phyloP scores from a whole-genome alignment of 2,888 invertebrate species.

The Cenopis cana region DNA sequence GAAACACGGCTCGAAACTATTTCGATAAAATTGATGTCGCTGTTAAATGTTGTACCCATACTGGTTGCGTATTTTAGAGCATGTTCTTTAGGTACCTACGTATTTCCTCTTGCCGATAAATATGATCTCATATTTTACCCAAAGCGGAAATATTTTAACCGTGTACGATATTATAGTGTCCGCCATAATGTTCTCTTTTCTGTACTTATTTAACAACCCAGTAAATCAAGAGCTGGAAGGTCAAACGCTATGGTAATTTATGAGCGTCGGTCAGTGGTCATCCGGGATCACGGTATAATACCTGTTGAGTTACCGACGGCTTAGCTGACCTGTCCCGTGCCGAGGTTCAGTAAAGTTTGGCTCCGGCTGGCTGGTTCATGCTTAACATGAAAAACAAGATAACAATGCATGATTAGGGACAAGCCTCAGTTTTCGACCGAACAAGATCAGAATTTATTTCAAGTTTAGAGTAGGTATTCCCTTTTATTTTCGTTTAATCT shows the following conservation, averaged over 20 bases:
- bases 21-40: background rate
- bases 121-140: background rate
- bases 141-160: background rate
- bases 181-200: background rate
- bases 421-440: background rate
- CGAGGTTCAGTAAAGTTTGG: background rate
- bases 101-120: background rate
- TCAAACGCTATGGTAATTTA: slow-evolving; percentile 71
- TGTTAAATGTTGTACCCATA: too few relatives aligned
- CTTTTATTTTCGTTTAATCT: background rate
- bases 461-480: background rate
- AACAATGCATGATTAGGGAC: background rate
- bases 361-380: background rate
- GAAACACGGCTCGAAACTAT: background rate
- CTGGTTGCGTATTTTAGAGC: too few relatives aligned
- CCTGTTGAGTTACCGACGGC: slow-evolving; percentile 81
- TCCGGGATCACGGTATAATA: slow-evolving; percentile 75
- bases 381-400: background rate
- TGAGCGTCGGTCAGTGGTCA: slow-evolving; percentile 69
- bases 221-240: slow-evolving; percentile 45
- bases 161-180: background rate
- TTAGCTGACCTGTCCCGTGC: slow-evolving; percentile 51
- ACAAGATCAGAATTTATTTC: background rate
- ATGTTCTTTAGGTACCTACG: too few relatives aligned
- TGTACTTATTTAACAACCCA: slow-evolving; percentile 14